Evolutionary conservation across 2,888 invertebrate genomes (phyloP).

Genomic region (Cinara cedri): DNA sequence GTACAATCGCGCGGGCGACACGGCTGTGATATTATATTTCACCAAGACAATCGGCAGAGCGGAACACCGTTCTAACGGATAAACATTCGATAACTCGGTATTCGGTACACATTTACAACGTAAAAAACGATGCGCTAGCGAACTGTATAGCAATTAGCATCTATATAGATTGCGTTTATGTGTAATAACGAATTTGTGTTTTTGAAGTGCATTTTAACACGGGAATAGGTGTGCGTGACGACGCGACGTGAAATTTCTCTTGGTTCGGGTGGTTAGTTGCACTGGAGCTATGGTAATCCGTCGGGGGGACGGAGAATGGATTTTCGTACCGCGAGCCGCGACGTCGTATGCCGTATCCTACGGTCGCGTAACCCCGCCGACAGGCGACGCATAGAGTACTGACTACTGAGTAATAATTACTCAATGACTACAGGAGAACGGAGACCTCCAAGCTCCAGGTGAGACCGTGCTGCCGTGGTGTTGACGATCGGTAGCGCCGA

Average conservation of each 20-base stretch:
- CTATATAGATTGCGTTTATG: slow-evolving; percentile 44
- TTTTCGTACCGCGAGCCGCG: slow-evolving; percentile 21
- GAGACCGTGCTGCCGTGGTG: too few relatives aligned
- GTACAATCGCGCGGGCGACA: too few relatives aligned
- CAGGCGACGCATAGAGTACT: too few relatives aligned
- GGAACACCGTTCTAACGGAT: not conserved
- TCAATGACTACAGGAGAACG: too few relatives aligned
- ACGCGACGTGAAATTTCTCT: slow-evolving; percentile 28
- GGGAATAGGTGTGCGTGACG: not conserved
- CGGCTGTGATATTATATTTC: not conserved
- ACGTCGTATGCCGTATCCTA: not conserved
- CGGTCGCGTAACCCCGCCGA: slow-evolving; percentile 1
- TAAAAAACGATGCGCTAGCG: slow-evolving; percentile 10
- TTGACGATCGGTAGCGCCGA: not conserved
- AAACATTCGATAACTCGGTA: slow-evolving; percentile 7
- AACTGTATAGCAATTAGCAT: slow-evolving; percentile 14
- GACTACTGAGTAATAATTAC: too few relatives aligned
- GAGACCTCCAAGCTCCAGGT: too few relatives aligned
- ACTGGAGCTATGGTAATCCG: not conserved
- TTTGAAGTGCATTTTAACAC: slow-evolving; percentile 38
- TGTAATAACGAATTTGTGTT: slow-evolving; percentile 55
- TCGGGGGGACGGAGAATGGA: slow-evolving; percentile 30
- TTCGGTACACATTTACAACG: not conserved
- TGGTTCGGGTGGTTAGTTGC: not conserved
- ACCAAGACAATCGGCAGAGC: not conserved